Percentiles rank a stretch among this genome's conserved stretches.
Conservation (phyloP, 2,888 invertebrate species). For the Exocentrus adspersus region DNA sequence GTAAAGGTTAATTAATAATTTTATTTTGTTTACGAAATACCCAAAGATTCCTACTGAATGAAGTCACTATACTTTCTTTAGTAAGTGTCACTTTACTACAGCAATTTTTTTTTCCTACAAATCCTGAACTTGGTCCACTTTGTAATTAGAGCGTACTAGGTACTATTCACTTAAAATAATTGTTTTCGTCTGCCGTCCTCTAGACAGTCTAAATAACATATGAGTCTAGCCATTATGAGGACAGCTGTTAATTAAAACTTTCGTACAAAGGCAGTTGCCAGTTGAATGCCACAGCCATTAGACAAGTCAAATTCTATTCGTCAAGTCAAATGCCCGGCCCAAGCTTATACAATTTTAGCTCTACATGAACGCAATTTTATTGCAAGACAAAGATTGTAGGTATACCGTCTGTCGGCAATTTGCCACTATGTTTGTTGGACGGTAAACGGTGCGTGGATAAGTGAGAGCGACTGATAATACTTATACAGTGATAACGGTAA, state of each 20-base stretch:
- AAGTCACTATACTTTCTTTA: too few species aligned
- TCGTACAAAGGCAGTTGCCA: conserved; percentile 39
- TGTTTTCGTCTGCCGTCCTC: neutral
- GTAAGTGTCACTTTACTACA: too few species aligned
- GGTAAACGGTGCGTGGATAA: neutral
- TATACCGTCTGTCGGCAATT: conserved; percentile 2
- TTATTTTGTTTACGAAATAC: too few species aligned
- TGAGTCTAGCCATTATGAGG: conserved; percentile 16
- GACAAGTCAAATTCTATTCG: conserved; percentile 34
- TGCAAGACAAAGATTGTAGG: neutral
- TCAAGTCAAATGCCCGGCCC: conserved; percentile 39
- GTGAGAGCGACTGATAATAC: neutral
- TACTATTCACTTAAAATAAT: neutral
- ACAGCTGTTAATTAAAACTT: conserved; percentile 42
- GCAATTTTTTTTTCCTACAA: too few species aligned
- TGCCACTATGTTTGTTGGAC: neutral
- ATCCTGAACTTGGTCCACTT: too few species aligned
- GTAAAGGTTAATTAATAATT: too few species aligned
- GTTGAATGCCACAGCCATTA: conserved; percentile 37
- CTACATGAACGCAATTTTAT: conserved; percentile 16
- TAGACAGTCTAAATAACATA: conserved; percentile 28
- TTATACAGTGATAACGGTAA: too few species aligned
- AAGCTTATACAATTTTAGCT: conserved; percentile 45
- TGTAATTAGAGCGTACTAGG: too few species aligned
- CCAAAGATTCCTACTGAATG: too few species aligned